A percentile compares a stretch with the other conserved stretches of the same genome.
Conservation (phyloP, 2,888 invertebrate genomes). For the Diadegma fenestrale region DNA sequence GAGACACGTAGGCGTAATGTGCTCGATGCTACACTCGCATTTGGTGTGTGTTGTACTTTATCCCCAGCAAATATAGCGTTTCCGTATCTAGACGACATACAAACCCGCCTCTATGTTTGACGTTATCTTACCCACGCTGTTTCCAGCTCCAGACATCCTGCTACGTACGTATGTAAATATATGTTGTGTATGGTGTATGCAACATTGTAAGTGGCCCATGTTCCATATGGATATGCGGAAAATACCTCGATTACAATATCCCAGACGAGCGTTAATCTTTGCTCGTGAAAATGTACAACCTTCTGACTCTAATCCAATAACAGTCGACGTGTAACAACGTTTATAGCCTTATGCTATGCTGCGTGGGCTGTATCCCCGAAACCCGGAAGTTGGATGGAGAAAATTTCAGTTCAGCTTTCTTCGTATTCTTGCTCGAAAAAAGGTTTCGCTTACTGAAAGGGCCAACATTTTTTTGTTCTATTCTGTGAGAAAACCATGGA, state of each 20-base stretch:
- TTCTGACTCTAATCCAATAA: conserved; percentile 9
- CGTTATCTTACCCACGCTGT: conserved; percentile 39
- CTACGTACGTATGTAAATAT: conserved; percentile 14
- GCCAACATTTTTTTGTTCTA: neutral
- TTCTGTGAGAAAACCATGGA: neutral
- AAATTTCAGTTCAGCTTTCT: neutral
- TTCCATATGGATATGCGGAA: conserved; percentile 3
- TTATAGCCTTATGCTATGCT: neutral
- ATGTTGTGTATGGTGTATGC: conserved; percentile 2
- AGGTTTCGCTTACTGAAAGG: neutral
- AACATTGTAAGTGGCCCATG: conserved; percentile 1
- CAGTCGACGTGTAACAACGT: conserved; percentile 5
- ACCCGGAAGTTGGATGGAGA: neutral
- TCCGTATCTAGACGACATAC: conserved; percentile 53
- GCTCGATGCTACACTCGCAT: conserved; percentile 44
- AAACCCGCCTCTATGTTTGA: conserved; percentile 53
- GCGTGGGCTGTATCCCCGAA: conserved; percentile 8
- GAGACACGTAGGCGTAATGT: conserved; percentile 22
- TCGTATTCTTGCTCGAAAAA: neutral
- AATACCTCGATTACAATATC: conserved; percentile 13
- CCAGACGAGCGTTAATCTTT: neutral
- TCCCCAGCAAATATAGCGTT: conserved; percentile 65
- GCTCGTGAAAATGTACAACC: neutral
- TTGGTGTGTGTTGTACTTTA: conserved; percentile 55
- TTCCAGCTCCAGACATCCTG: conserved; percentile 29